These are phyloP conservation scores for Drosophila kanapiae DNA, from an alignment of 1,140 invertebrate species.

Conservation along the genomic window DNA sequence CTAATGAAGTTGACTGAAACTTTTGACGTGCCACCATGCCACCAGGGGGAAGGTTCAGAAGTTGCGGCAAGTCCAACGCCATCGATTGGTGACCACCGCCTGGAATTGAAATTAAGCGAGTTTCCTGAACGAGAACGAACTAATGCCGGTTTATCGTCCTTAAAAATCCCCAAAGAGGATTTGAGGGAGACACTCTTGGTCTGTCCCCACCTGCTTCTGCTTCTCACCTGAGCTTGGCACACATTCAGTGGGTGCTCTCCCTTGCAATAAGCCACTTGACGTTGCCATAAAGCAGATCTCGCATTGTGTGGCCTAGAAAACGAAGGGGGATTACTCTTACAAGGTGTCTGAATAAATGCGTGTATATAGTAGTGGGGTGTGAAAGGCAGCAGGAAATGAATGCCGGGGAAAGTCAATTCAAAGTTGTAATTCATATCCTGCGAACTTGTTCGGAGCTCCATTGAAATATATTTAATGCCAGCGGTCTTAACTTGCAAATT, in stretches of 20 bases:
- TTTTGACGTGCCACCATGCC: constrained; percentile 54
- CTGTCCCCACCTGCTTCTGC: constrained; percentile 4
- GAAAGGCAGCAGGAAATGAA: constrained; percentile 28
- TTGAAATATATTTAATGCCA: constrained; percentile 7
- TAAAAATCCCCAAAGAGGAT: constrained; percentile 12
- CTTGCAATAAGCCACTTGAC: constrained; percentile 65
- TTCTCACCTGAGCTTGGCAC: constrained; percentile 3
- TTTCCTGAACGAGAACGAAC: constrained; percentile 23
- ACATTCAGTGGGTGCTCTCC: constrained; percentile 14
- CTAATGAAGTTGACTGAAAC: constrained; percentile 72
- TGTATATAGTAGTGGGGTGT: constrained; percentile 4
- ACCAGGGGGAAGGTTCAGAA: constrained; percentile 8
- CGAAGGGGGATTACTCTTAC: constrained; percentile 22
- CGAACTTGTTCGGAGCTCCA: constrained; percentile 32
- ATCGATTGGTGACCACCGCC: constrained; percentile 39
- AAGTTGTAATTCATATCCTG: constrained; percentile 58
- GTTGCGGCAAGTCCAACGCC: constrained; percentile 18
- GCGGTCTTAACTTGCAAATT: constrained; percentile 10
- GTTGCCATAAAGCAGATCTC: constrained; percentile 56
- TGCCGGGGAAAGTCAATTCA: constrained; percentile 62
- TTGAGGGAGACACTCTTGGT: not conserved
- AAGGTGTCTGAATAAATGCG: constrained; percentile 29
- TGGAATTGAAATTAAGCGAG: constrained; percentile 62
- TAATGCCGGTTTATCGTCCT: constrained; percentile 22
- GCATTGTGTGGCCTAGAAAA: constrained; percentile 53